These are phyloP conservation scores for Cryptocephalus moraei DNA, from an alignment of 2,888 invertebrate species.

Conservation along the genomic window DNA sequence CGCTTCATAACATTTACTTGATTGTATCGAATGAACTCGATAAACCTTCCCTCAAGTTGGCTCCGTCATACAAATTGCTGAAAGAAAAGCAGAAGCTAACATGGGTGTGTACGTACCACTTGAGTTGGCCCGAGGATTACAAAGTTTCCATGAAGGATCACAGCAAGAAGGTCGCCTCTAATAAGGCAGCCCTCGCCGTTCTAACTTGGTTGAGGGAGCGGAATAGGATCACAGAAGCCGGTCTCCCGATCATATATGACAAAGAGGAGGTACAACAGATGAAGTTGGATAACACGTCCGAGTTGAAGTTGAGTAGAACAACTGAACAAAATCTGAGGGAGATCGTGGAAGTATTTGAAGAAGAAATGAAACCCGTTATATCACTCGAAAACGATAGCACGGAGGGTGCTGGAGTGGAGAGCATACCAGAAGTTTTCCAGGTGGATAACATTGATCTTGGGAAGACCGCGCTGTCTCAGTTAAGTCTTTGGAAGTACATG, in stretches of 20 bases:
- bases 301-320: conserved; percentile 15
- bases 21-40: conserved; percentile 39
- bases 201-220: conserved; percentile 44
- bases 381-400: conserved; percentile 1
- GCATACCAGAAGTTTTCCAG: background rate
- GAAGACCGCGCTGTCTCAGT: background rate
- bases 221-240: conserved; percentile 40
- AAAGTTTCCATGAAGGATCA: conserved; percentile 43
- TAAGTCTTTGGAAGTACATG: conserved; percentile 16
- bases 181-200: conserved; percentile 44
- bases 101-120: conserved; percentile 46
- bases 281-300: conserved; percentile 26
- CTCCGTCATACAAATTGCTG: conserved; percentile 31
- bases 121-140: conserved; percentile 49
- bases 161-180: conserved; percentile 46
- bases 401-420: background rate
- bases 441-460: background rate
- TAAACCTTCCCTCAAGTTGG: conserved; percentile 29
- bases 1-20: conserved; percentile 40
- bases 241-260: conserved; percentile 43
- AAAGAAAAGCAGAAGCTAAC: conserved; percentile 20
- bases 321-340: conserved; percentile 35
- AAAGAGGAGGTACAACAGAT: conserved; percentile 34
- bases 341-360: conserved; percentile 28
- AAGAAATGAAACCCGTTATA: conserved; percentile 19